Evolutionary conservation across 2,113 vertebrate genomes (phyloP), one percentile per base, ranked within the genome.

Genomic region (Casuarius casuarius): DNA sequence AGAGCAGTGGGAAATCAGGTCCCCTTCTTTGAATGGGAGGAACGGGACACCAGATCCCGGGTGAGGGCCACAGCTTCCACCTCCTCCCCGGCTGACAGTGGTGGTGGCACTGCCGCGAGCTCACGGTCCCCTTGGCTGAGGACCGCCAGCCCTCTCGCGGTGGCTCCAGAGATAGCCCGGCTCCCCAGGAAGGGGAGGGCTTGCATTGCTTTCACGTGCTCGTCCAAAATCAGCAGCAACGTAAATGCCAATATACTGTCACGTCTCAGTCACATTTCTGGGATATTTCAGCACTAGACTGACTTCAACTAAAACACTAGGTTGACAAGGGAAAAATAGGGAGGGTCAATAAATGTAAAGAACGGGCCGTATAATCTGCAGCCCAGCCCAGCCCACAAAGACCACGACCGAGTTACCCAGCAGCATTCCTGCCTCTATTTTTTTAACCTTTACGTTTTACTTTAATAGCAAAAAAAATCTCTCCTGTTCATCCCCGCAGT

Each of bases 31-130:
- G 11, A 56, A 87, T 46, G 29, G 10, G 7, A 9, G 35, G n/a
- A 78, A 31, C 7, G 16, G 18, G 20, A 3, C 8, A 38, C 14
- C 31, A 25, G 14, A 22, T 51, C 70, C 77, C 42, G 40, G 23
- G 29, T 12, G 23, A 63, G 25, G 38, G 31, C 20, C 49, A 62
- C 35, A 54, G 20, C 40, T 35, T 3, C 2, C 10, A 42, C 8
- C 31, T 1, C 38, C 49, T 65, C 38, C 49, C 26, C 0, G 0
- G 35, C 7, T 17, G 52, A 18, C 25, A 28, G 35, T 0, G 0
- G 20, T 22, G 46, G 33, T 28, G 12, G 52, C 33, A 26, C 38
- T 13, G 3, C 63, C 19, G 70, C 2, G 5, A 76, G 54, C 1
- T 28, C 44, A 31, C 5, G 6, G n/a, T 71, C 31, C 73, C n/a